Conservation (phyloP, 2,888 invertebrate species). For the Epinotia bilunana region DNA sequence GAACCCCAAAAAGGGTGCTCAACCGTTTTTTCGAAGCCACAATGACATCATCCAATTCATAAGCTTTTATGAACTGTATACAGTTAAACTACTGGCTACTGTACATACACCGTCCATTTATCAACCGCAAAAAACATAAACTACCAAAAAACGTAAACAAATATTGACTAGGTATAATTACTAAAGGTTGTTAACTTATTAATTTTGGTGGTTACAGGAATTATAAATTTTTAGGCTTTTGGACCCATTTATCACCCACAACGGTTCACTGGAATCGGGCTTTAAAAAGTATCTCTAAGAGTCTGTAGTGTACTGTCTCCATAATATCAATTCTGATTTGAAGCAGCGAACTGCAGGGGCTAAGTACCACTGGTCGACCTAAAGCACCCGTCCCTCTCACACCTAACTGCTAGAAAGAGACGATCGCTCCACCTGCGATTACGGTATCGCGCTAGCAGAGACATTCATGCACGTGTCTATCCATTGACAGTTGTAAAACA, state of each 20-base stretch:
- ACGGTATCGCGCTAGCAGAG: conserved; percentile 14
- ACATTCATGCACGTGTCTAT: conserved; percentile 19
- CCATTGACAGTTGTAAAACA: conserved; percentile 26
- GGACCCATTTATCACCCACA: neutral
- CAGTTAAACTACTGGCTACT: neutral
- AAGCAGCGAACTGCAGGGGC: too few species aligned
- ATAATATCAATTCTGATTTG: too few species aligned
- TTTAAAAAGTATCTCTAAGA: too few species aligned
- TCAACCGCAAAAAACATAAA: conserved; percentile 7
- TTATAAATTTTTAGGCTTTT: neutral
- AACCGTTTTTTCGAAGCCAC: too few species aligned
- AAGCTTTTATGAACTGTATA: too few species aligned
- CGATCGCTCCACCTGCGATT: neutral
- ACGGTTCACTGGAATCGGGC: neutral
- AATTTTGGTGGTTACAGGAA: neutral
- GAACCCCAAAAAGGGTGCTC: too few species aligned
- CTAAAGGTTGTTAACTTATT: neutral
- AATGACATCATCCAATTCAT: neutral
- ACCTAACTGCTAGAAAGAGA: conserved; percentile 3
- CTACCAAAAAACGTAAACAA: conserved; percentile 16
- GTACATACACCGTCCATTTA: neutral
- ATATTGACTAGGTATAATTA: neutral
- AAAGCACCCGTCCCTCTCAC: neutral
- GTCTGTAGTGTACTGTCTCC: too few species aligned
- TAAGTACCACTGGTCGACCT: neutral